phyloP scores from a whole-genome alignment of 1,140 invertebrate species.

The Tribolium madens region DNA sequence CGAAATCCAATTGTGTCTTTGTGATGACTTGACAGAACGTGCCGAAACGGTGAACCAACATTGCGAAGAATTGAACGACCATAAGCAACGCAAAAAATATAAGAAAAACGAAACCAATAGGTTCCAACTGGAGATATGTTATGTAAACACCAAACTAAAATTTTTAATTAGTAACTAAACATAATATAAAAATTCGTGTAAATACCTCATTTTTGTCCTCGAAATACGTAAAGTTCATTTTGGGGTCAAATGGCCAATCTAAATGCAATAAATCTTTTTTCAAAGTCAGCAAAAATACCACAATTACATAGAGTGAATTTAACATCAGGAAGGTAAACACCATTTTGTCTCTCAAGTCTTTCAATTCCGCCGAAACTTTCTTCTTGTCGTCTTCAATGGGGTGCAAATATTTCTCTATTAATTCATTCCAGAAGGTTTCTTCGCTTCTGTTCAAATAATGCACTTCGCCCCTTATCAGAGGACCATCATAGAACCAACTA shows the following conservation, averaged over 20 bases:
- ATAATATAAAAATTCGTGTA: background rate
- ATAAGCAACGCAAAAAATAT: conserved; percentile 79
- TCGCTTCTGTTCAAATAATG: conserved; percentile 74
- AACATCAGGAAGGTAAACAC: conserved; percentile 87
- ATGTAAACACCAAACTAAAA: conserved; percentile 66
- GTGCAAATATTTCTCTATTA: conserved; percentile 79
- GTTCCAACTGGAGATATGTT: conserved; percentile 77
- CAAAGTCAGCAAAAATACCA: conserved; percentile 83
- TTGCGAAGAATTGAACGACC: conserved; percentile 84
- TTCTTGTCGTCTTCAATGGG: conserved; percentile 73
- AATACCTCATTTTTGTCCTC: conserved; percentile 63
- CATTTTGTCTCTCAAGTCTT: conserved; percentile 77
- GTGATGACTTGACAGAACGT: conserved; percentile 88
- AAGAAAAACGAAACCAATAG: conserved; percentile 82
- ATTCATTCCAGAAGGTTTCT: conserved; percentile 79
- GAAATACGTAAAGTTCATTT: conserved; percentile 75
- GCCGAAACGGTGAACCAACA: conserved; percentile 87
- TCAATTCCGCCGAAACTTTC: conserved; percentile 72
- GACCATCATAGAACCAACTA: conserved; percentile 78
- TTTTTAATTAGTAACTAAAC: too few relatives aligned
- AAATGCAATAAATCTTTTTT: conserved; percentile 79
- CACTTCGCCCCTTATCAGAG: conserved; percentile 73
- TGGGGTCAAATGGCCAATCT: conserved; percentile 78
- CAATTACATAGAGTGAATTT: conserved; percentile 85
- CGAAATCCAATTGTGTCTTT: conserved; percentile 68